Evolutionary conservation across 2,888 invertebrate species (phyloP).

Genomic region (Stenoptilia bipunctidactyla): DNA sequence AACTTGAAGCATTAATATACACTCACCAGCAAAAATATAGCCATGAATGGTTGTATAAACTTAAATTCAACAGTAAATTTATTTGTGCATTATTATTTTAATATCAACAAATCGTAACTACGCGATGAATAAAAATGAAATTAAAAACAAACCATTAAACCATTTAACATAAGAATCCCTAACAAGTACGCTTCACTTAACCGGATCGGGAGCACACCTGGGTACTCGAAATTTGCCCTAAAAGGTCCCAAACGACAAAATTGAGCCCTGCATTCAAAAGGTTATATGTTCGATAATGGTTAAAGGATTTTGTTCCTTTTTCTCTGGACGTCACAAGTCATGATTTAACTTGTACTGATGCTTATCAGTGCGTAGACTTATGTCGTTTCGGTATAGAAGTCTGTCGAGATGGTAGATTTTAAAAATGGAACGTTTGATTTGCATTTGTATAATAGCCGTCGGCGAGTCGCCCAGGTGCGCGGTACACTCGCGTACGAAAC

Average conservation of each 20-base stretch:
- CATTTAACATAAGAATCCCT: constrained; percentile 65
- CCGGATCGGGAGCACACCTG: constrained; percentile 71
- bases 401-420: constrained; percentile 68
- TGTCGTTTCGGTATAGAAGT: constrained; percentile 66
- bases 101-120: too few relatives aligned
- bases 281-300: constrained; percentile 21
- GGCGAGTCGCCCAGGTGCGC: constrained; percentile 63
- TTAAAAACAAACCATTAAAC: constrained; percentile 72
- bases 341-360: too few relatives aligned
- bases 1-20: too few relatives aligned
- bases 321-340: too few relatives aligned
- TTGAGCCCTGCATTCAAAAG: constrained; percentile 19
- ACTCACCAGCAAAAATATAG: too few relatives aligned
- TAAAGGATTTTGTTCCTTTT: too few relatives aligned
- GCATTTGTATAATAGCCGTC: constrained; percentile 71
- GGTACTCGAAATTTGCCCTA: constrained; percentile 65
- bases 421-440: constrained; percentile 73
- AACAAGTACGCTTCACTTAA: constrained; percentile 70
- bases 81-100: too few relatives aligned
- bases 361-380: constrained; percentile 36
- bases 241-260: constrained; percentile 65
- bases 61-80: too few relatives aligned
- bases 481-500: constrained; percentile 51
- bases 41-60: too few relatives aligned
- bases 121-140: constrained; percentile 45